Evolutionary conservation across 2,113 vertebrate species (phyloP).

Genomic region (Progne subis): DNA sequence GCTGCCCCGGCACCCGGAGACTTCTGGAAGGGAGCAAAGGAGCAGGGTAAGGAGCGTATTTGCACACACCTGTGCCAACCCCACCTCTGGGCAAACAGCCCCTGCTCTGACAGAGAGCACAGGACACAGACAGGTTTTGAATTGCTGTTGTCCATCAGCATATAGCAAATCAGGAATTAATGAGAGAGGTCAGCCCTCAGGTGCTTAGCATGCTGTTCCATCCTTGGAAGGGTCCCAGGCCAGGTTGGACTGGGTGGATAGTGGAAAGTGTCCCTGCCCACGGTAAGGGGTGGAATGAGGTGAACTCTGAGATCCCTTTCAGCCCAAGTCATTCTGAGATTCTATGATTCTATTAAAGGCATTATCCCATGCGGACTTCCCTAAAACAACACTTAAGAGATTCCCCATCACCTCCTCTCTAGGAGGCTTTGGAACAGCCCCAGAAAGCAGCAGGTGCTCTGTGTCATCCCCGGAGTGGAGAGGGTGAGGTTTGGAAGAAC

Average conservation of each 20-base stretch:
- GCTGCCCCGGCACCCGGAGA: neutral
- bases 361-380: neutral
- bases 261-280: neutral
- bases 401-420: neutral
- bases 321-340: neutral
- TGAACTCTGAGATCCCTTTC: neutral
- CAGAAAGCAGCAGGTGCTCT: neutral
- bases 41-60: fast-evolving
- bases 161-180: neutral
- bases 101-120: neutral
- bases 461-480: fast-evolving
- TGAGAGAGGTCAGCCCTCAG: neutral
- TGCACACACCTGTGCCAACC: neutral
- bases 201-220: neutral
- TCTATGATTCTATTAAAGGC: neutral
- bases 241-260: fast-evolving
- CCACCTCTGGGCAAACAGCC: neutral
- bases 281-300: neutral
- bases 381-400: neutral
- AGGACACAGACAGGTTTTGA: neutral
- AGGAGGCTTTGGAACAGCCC: neutral
- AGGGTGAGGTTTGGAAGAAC: neutral
- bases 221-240: neutral
- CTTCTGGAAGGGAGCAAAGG: slow-evolving; percentile 24
- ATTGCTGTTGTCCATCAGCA: neutral